Evolutionary conservation across 1,140 invertebrate genomes (phyloP), one percentile per base, ranked within the genome.

Genomic region (Drosophila nigromelanica): DNA sequence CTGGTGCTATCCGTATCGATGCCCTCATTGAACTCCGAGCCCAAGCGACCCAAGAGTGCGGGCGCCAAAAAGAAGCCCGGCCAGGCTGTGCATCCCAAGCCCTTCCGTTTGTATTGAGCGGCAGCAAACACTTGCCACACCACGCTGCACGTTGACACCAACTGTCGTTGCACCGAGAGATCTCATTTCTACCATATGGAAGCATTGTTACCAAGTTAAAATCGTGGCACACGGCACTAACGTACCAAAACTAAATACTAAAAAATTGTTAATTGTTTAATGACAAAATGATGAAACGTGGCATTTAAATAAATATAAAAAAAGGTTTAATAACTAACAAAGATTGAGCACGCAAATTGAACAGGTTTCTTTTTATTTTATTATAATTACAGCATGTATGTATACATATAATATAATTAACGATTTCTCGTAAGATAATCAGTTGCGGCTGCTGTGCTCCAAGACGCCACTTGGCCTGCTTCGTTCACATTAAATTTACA

Each of bases 1-100:
- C 58, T 92, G 27, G 90, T 92, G 11, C 66, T 92, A 14, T 92
- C 91, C 10, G 91, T 92, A 5, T 92, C 91, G 50, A 92, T 92
- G 81, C 90, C 91, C 63, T 92, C 91, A 21, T 71, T 91, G 3
- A 91, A 91, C 67, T 89, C 83, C 11, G 87, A 90, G 58, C 72
- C 73, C 21, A 92, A 85, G 56, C 75, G 90, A 50, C 89, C 90
- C 6, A 91, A 91, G 74, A 91, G 90, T 51, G 90, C 90, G 27
- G 82, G 90, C 27, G 75, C 89, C 59, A 91, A 91, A 67, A 91
- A 91, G 77, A 90, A 80, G 74, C 72, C 71, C 10, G 86, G 89
- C 14, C 90, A 91, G 67, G 91, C 81, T 1, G 64, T 91, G 15
- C 91, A 92, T 70, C 69, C 90, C 12, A 91, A 89, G 63, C 91